phyloP scores from a whole-genome alignment of 2,888 invertebrate genomes.

The Nymphalis polychloros region DNA sequence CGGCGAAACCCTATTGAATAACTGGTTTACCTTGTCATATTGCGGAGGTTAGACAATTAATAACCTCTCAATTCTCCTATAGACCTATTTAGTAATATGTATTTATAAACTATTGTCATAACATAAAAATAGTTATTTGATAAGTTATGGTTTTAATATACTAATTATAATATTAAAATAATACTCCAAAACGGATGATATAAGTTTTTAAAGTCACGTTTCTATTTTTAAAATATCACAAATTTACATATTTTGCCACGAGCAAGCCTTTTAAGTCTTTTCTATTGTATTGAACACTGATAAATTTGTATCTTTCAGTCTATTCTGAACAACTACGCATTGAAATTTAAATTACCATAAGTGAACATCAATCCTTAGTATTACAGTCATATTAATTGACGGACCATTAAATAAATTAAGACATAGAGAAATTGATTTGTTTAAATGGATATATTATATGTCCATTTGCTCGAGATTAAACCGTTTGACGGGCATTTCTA shows the following conservation, averaged over 20 bases:
- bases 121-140: too few relatives aligned
- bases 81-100: slow-evolving; percentile 2
- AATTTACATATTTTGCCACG: too few relatives aligned
- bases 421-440: slow-evolving; percentile 13
- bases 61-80: slow-evolving; percentile 1
- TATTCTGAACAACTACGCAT: not conserved
- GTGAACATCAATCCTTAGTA: not conserved
- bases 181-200: too few relatives aligned
- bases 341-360: not conserved
- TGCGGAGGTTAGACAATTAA: slow-evolving; percentile 11
- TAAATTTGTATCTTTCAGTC: not conserved
- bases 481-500: slow-evolving; percentile 33
- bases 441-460: slow-evolving; percentile 16
- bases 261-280: too few relatives aligned
- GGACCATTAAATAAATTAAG: slow-evolving; percentile 4
- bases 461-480: slow-evolving; percentile 17
- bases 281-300: too few relatives aligned
- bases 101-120: not conserved
- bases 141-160: too few relatives aligned
- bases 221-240: too few relatives aligned
- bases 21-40: slow-evolving; percentile 14
- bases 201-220: too few relatives aligned
- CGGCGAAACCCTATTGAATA: not conserved
- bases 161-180: too few relatives aligned
- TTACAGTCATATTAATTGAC: slow-evolving; percentile 1